Percentiles rank a stretch among this genome's conserved stretches.
Conservation (phyloP, 2,113 vertebrate species). For the Hemichromis elongatus region DNA sequence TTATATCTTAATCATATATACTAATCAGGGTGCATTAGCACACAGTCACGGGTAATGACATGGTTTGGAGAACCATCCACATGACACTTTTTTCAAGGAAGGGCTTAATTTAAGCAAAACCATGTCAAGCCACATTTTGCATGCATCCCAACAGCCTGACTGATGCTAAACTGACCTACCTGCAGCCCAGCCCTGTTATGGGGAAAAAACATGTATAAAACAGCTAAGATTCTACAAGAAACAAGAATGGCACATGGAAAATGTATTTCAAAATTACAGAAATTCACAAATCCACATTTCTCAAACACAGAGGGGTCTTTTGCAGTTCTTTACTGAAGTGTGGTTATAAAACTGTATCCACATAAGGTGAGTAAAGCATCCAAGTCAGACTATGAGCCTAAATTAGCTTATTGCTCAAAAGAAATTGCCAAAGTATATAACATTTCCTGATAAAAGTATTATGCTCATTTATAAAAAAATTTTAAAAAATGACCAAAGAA, state of each 20-base stretch:
- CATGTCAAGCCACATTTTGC: background rate
- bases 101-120: background rate
- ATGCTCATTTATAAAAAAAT: background rate
- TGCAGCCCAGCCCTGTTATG: background rate
- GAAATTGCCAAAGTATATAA: background rate
- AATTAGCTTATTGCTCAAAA: background rate
- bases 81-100: background rate
- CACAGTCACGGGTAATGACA: background rate
- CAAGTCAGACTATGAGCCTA: background rate
- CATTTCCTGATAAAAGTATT: background rate
- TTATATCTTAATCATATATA: background rate
- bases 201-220: background rate
- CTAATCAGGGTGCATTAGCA: background rate
- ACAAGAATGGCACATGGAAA: background rate
- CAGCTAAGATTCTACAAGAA: background rate
- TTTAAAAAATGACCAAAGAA: background rate
- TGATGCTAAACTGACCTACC: background rate
- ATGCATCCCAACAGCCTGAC: background rate
- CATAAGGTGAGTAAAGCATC: background rate
- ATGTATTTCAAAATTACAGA: background rate
- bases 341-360: background rate
- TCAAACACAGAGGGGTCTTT: rapidly evolving
- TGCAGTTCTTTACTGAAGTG: background rate
- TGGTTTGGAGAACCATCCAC: background rate
- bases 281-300: background rate